A percentile compares a stretch with the other conserved stretches of the same genome.
These are phyloP conservation scores for Lapara coniferarum DNA, from an alignment of 2,888 invertebrate species.

Conservation along the genomic window DNA sequence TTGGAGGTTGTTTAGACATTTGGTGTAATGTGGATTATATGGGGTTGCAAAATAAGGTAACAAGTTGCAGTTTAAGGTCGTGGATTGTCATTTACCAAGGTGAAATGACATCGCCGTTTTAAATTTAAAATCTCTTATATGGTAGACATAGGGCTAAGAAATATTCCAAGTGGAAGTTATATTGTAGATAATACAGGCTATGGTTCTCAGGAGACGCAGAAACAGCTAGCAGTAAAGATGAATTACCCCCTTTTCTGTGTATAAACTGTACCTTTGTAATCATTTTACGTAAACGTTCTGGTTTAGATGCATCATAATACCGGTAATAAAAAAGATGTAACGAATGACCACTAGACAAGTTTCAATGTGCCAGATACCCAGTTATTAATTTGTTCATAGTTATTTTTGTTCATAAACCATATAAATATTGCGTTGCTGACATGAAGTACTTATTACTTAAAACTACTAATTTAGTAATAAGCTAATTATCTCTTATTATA, in stretches of 20 bases:
- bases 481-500: no score
- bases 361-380: slow-evolving; percentile 4
- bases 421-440: background rate
- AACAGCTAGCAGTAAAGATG: slow-evolving; percentile 40
- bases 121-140: no score
- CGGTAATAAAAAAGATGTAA: background rate
- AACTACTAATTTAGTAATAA: no score
- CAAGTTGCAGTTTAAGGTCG: no score
- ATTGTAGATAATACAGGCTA: slow-evolving; percentile 21
- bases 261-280: slow-evolving; percentile 39
- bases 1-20: no score
- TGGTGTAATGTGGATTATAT: no score
- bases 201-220: slow-evolving; percentile 31
- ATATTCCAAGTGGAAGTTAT: no score
- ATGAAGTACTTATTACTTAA: background rate
- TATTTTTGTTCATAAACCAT: background rate
- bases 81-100: no score
- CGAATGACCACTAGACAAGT: background rate
- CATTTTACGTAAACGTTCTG: slow-evolving; percentile 40
- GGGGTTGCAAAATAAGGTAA: no score
- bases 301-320: slow-evolving; percentile 13
- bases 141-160: no score
- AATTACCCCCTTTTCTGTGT: slow-evolving; percentile 42
- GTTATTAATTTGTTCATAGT: background rate
- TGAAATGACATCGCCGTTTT: no score